Evolutionary conservation across 2,888 invertebrate species (phyloP).

Genomic region (Lamellibrachia satsuma): DNA sequence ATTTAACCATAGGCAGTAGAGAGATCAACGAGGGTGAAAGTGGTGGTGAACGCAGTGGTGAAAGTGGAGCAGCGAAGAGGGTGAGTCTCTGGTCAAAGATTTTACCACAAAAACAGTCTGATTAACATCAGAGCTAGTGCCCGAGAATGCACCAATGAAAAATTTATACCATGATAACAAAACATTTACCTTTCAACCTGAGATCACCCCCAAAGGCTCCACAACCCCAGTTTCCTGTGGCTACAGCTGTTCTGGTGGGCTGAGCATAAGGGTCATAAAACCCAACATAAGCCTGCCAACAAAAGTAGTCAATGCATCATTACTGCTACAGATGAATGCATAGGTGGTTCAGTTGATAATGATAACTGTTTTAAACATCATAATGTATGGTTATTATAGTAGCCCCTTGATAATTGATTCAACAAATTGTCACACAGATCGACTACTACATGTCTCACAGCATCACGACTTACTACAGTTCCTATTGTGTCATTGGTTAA

Average conservation of each 20-base stretch:
- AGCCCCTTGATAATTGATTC: neutral
- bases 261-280: constrained; percentile 64
- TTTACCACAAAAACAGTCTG: no score
- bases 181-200: constrained; percentile 53
- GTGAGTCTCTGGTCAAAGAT: no score
- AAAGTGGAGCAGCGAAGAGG: no score
- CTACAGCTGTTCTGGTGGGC: constrained; percentile 69
- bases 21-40: no score
- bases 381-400: neutral
- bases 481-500: neutral
- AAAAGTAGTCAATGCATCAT: neutral
- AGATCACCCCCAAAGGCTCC: constrained; percentile 82
- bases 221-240: constrained; percentile 96
- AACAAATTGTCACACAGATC: neutral
- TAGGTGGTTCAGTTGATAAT: neutral
- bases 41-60: no score
- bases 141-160: no score
- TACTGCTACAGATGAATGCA: neutral
- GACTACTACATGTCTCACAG: no score
- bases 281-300: constrained; percentile 42
- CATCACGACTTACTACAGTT: neutral
- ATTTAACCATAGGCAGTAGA: no score
- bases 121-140: no score
- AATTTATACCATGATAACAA: neutral
- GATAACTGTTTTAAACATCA: neutral